Evolutionary conservation across 1,140 invertebrate genomes (phyloP), one percentile per base, ranked within the genome.

Genomic region (Hestina assimilis): DNA sequence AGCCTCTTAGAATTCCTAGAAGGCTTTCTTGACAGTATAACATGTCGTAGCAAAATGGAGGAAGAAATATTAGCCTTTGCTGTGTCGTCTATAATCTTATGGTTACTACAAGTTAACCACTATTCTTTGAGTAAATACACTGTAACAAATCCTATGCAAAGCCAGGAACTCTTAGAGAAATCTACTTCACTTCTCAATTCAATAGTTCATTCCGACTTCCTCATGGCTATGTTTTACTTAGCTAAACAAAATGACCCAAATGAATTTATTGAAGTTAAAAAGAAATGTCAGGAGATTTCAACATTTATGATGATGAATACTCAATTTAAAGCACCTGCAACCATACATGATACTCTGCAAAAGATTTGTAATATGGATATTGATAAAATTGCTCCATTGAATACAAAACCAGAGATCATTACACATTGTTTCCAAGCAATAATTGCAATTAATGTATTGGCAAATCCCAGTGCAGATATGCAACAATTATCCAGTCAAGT

Each of bases 1-100:
- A 95, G 95, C 61, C 86, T 98, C 3, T 79, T 98, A 38, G 95
- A 97, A 68, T 95, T 98, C 60, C 85, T 98, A 7, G 93, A 96
- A 80, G 92, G 92, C 21, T 95, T 96, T 63, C 92, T 95, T 64
- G 91, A 93, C 69, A 91, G 90, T 45, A 85, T 90, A n/a, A 91
- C 91, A 7, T 91, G 90, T 53, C 91, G 94, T 46, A 94, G 94
- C 8, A 96, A 96, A 83, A 92, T 94, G 20, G 95, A 96, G 80
- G 95, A 96, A 87, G 92, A 94, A 64, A 89, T 94, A 6, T 72
- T 96, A 9, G 93, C 95, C 2, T 91, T 91, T 40, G 92, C 95
- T 33, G 90, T 96, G 5, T 89, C 96, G 7, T 94, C 94, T 0
- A 91, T 95, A 28, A 93, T 94, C 2, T 89, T 93, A 59, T 97